Evolutionary conservation across 2,888 invertebrate species (phyloP).

Genomic region (Mamestra brassicae): DNA sequence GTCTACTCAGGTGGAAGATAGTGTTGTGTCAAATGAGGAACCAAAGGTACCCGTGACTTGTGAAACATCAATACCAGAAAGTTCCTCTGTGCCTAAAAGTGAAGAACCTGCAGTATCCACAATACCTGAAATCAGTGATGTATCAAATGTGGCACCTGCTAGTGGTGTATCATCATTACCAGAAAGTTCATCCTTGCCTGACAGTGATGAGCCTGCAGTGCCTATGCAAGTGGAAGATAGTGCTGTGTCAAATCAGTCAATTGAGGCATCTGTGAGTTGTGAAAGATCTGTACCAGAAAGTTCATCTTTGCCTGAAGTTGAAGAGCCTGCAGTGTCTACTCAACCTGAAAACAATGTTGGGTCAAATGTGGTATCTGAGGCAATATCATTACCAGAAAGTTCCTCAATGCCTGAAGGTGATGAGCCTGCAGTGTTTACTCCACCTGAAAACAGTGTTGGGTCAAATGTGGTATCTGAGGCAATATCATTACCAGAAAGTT

Average conservation of each 20-base stretch:
- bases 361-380: neutral
- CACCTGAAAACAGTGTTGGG: constrained; percentile 15
- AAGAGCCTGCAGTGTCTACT: constrained; percentile 28
- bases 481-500: constrained; percentile 39
- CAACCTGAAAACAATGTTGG: neutral
- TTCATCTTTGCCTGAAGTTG: constrained; percentile 45
- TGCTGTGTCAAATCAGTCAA: constrained; percentile 13
- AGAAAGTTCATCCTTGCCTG: constrained; percentile 65
- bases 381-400: constrained; percentile 37
- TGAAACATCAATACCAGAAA: constrained; percentile 19
- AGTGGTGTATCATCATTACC: constrained; percentile 69
- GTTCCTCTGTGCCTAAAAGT: constrained; percentile 4
- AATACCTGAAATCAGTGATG: constrained; percentile 28
- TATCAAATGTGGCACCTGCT: constrained; percentile 48
- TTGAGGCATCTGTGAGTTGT: neutral
- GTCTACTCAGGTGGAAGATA: constrained; percentile 8
- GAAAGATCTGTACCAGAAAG: constrained; percentile 33
- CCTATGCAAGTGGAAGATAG: constrained; percentile 13
- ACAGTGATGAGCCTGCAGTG: constrained; percentile 29
- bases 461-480: neutral
- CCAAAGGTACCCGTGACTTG: constrained; percentile 5
- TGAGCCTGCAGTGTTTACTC: constrained; percentile 29
- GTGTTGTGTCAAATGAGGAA: neutral
- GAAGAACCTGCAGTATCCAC: constrained; percentile 17
- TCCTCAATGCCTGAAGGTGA: constrained; percentile 46